Conservation (phyloP, 1,140 invertebrate species). For the Centruroides vittatus region DNA sequence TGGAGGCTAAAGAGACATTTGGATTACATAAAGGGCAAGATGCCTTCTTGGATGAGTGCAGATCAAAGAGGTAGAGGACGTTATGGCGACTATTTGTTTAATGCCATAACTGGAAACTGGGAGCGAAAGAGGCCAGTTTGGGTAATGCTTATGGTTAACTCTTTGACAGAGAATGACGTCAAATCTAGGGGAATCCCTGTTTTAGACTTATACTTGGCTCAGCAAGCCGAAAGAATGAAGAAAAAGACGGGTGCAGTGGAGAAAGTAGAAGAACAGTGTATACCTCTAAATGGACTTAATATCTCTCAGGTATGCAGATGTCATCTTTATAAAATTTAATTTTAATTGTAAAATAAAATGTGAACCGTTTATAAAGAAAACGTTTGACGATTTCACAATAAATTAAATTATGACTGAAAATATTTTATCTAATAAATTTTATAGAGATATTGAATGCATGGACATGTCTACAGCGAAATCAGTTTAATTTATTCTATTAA, state of each 20-base stretch:
- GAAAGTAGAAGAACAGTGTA: conserved; percentile 40
- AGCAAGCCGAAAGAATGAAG: conserved; percentile 34
- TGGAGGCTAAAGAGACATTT: conserved; percentile 34
- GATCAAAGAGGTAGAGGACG: conserved; percentile 35
- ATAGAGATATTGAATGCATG: no score
- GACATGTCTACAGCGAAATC: no score
- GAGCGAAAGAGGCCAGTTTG: conserved; percentile 39
- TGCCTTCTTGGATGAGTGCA: conserved; percentile 36
- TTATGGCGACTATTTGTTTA: conserved; percentile 38
- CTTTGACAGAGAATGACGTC: conserved; percentile 38
- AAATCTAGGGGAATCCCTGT: conserved; percentile 38
- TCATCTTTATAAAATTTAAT: no score
- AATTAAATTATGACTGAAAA: no score
- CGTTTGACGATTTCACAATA: no score
- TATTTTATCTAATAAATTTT: no score
- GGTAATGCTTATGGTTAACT: conserved; percentile 42
- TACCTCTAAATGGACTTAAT: conserved; percentile 39
- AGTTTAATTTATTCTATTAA: no score
- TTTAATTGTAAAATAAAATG: no score
- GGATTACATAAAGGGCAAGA: conserved; percentile 33
- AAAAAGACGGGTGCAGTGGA: conserved; percentile 40
- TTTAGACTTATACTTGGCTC: conserved; percentile 39
- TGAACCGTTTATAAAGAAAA: no score
- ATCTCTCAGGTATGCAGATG: conserved; percentile 31
- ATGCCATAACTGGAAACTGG: conserved; percentile 40